A percentile compares a stretch with the other conserved stretches of the same genome.
Evolutionary conservation across 2,888 invertebrate genomes (phyloP).

Genomic region (Lysandra bellargus): DNA sequence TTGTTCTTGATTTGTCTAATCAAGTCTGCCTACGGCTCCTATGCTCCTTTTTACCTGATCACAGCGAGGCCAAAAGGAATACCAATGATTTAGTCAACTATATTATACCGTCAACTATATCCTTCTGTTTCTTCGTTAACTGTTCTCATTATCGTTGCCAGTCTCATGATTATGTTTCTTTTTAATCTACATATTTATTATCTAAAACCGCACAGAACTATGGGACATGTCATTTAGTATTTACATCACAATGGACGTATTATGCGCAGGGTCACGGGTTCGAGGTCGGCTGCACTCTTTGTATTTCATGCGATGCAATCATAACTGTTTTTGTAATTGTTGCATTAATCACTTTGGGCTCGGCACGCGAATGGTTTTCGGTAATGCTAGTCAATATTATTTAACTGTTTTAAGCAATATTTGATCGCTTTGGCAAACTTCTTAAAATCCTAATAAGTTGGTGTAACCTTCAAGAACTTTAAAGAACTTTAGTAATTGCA

Average conservation of each 20-base stretch:
- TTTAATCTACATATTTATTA: slow-evolving; percentile 11
- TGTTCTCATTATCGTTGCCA: not conserved
- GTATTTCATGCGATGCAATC: slow-evolving; percentile 37
- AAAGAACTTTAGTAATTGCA: slow-evolving; percentile 2
- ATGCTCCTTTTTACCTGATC: no score
- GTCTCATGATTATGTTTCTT: not conserved
- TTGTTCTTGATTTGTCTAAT: not conserved
- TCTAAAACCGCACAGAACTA: slow-evolving; percentile 35
- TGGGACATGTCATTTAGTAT: slow-evolving; percentile 57
- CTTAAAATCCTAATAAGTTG: not conserved
- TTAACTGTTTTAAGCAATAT: no score
- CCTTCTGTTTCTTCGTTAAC: not conserved
- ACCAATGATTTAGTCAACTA: not conserved
- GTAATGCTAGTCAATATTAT: not conserved
- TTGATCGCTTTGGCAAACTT: not conserved
- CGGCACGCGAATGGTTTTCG: not conserved
- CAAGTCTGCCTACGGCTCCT: no score
- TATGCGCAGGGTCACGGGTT: slow-evolving; percentile 73
- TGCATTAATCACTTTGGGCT: not conserved
- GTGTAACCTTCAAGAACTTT: not conserved
- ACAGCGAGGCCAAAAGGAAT: not conserved
- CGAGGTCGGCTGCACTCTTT: slow-evolving; percentile 61
- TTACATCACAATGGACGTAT: slow-evolving; percentile 72
- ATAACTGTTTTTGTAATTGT: slow-evolving; percentile 8
- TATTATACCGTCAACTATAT: not conserved